Evolutionary conservation across 2,113 vertebrate genomes (phyloP), one percentile per base, ranked within the genome.

Genomic region (Dendropsophus ebraccatus): DNA sequence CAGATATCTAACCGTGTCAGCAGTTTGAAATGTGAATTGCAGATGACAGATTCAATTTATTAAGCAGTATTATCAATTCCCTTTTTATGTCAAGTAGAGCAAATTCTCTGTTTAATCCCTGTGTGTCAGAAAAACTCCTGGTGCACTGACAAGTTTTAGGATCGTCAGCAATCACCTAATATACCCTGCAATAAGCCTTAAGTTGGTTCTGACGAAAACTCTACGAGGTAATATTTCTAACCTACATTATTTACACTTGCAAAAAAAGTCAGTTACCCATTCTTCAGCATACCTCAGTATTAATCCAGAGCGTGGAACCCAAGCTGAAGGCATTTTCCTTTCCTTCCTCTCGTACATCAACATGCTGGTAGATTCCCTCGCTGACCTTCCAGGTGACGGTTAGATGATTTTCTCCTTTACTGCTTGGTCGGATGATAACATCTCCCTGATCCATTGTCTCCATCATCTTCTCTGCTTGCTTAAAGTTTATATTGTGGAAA

Each of bases 391-490:
- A 99, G 73, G 98, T 99, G 89, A 99, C 97, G 0, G 98, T 99
- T 49, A 99, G 93, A 70, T 99, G 98, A 90, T 98, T 99, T 89
- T 98, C 97, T 2, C 97, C 98, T 87, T 99, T 99, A 93, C 98
- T 99, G 91, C 98, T 99, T 0, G 98, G 98, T 45, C 98, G 93
- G 90, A 99, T 99, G 75, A 99, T 97, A 87, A 99, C 94, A 25
- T 99, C 98, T 47, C 98, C 98, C 92, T 99, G 98, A 93, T 99
- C 98, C 95, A 99, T 95, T 17, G 96, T 94, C 91, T 99, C 98
- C 98, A 99, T 99, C 98, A 99, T 99, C 91, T 98, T 99, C 93
- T 99, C 98, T 0, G 98, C 98, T 93, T 99, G 97, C 92, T 97
- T 99, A 91, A 99, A 99, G 92, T 98, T 99, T 84, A 99, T 99